phyloP scores from a whole-genome alignment of 64 coral and sea anemone genomes.

The Pocillopora verrucosa region DNA sequence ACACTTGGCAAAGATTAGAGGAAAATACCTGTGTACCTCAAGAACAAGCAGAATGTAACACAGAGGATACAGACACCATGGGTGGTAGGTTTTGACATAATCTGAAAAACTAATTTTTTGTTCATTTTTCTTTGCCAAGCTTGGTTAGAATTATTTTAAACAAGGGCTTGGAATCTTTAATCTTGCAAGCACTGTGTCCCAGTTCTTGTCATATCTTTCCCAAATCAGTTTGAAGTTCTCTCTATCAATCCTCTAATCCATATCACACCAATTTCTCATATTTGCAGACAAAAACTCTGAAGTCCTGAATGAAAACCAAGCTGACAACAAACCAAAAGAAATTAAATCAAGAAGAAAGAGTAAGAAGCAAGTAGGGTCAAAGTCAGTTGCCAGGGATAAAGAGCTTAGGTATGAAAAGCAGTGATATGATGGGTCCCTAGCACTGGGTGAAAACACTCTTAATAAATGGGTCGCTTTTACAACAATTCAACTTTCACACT shows the following conservation, averaged over 20 bases:
- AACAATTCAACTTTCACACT: no score
- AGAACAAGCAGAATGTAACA: neutral
- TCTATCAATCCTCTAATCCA: no score
- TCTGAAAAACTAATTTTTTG: neutral
- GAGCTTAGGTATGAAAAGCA: neutral
- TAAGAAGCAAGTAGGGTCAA: neutral
- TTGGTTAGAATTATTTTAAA: no score
- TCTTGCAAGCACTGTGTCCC: no score
- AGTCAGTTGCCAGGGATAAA: neutral
- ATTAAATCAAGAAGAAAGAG: slow-evolving; percentile 29
- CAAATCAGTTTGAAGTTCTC: no score
- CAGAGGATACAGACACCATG: neutral
- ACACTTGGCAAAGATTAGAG: neutral
- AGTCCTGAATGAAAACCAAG: neutral
- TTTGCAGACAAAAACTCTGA: neutral
- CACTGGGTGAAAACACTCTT: no score
- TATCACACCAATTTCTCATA: no score
- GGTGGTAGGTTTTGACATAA: neutral
- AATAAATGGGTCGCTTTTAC: no score
- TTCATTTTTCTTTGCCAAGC: neutral
- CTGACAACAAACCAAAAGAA: neutral
- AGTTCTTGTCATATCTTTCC: no score
- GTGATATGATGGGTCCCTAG: no score
- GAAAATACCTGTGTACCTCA: neutral
- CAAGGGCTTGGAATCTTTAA: no score